phyloP scores from a whole-genome alignment of 2,888 invertebrate species.

The Dryocosmus kuriphilus region DNA sequence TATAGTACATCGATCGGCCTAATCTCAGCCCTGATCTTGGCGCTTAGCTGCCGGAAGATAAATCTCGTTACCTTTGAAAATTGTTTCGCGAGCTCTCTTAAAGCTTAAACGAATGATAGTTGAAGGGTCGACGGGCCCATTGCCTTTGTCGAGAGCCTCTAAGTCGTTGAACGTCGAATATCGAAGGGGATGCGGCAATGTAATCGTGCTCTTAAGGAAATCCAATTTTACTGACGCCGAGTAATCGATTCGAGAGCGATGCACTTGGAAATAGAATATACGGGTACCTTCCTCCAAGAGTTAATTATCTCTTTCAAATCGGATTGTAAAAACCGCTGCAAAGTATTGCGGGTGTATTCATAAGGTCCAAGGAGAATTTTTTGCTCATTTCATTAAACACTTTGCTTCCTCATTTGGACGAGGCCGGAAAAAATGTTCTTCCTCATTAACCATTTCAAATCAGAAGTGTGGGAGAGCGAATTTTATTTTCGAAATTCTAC shows the following conservation, averaged over 20 bases:
- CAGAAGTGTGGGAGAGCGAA: not conserved
- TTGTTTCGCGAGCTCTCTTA: conserved; percentile 25
- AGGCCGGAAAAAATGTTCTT: not conserved
- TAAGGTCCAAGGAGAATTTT: not conserved
- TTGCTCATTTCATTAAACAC: not conserved
- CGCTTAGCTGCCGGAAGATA: conserved; percentile 23
- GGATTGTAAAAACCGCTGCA: not conserved
- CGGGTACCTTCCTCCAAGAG: not conserved
- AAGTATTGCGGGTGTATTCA: not conserved
- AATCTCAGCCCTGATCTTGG: conserved; percentile 22
- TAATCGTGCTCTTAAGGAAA: conserved; percentile 29
- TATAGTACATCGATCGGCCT: conserved; percentile 25
- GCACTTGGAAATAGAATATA: conserved; percentile 19
- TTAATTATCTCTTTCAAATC: not conserved
- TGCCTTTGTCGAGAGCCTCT: conserved; percentile 28
- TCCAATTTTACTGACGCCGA: conserved; percentile 28
- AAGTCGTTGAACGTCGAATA: conserved; percentile 10
- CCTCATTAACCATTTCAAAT: not conserved
- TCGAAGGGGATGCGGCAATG: conserved; percentile 30
- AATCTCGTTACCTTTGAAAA: conserved; percentile 34
- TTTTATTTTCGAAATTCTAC: no score
- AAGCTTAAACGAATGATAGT: conserved; percentile 34
- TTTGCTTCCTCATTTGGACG: not conserved
- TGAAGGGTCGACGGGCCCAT: conserved; percentile 7
- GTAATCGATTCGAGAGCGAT: conserved; percentile 19